Conservation (phyloP, 2,113 vertebrate genomes). For the Neopipo cinnamomea region DNA sequence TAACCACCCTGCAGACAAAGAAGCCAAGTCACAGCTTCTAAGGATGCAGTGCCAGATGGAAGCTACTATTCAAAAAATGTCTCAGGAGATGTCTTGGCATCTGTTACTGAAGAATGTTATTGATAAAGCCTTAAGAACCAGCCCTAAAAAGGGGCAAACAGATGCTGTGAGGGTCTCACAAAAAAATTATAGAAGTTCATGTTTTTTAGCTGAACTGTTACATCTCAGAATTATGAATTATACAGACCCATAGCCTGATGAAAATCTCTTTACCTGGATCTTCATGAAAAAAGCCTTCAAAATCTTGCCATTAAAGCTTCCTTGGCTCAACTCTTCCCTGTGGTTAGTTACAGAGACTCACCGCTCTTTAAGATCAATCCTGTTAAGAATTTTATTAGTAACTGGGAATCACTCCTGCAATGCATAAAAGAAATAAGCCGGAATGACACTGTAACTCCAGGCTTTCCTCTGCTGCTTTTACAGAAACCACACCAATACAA, state of each 20-base stretch:
- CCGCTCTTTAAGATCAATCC: neutral
- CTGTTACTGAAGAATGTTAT: slow-evolving; percentile 8
- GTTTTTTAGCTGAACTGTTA: neutral
- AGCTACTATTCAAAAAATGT: slow-evolving; percentile 33
- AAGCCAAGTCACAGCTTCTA: slow-evolving; percentile 41
- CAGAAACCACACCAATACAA: neutral
- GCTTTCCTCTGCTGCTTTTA: neutral
- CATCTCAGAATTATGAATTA: neutral
- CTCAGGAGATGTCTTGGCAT: slow-evolving; percentile 46
- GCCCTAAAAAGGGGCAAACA: neutral
- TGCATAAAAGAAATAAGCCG: neutral
- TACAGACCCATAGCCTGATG: neutral
- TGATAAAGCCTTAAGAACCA: slow-evolving; percentile 24
- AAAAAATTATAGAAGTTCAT: neutral
- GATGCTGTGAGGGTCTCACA: neutral
- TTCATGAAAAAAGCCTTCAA: neutral
- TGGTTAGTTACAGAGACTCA: neutral
- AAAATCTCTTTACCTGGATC: neutral
- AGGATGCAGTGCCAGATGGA: slow-evolving; percentile 33
- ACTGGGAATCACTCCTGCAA: neutral
- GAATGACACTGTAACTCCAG: neutral
- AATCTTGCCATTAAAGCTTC: neutral
- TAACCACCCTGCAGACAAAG: slow-evolving; percentile 60
- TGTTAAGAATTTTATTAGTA: neutral
- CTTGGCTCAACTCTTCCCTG: neutral